Base-by-base conservation (phyloP, 2,113 vertebrate genomes). In the Grammomys dolichurus region DNA sequence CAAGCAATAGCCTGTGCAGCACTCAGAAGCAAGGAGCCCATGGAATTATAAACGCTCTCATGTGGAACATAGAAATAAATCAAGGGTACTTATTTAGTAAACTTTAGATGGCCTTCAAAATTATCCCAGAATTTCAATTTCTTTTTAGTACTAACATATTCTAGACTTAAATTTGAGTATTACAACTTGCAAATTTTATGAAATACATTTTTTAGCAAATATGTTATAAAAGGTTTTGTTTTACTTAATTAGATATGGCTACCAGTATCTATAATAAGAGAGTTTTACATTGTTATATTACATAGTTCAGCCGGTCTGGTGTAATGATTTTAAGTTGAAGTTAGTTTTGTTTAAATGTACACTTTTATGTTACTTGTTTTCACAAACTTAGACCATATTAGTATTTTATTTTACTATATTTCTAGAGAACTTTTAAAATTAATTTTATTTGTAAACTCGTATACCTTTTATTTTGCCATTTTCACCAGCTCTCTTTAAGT, bases 151-250 rank as follows among this genome's bases (percentile, higher is more conserved):
- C 73, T 95, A 85, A 89, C 73, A 80, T n/a, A 93, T 76, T 60
- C 63, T 85, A 78, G 90, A 51, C 51, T 95, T 87, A 95, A 91
- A 93, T 72, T 90, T 94, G 54, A 97, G 14, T 91, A 82, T 70
- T 87, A 76, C 4, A 84, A 43, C 33, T 95, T 87, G 87, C 7
- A 96, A 60, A 93, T 88, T 84, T 78, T 69, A 75, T 94, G 67
- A 94, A 95, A 77, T 89, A 60, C 1, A 77, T 11, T 75, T 93
- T 91, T 91, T 26, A 95, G 43, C 46, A 94, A 43, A 33, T 69
- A 20, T 91, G 9, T 72, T 94, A 43, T 95, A 36, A 67, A 93
- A 89, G 43, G 43, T 58, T 87, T 84, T 90, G 16, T 78, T 77
- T 90, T 95, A 26, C 82, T 94, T 70, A 87, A 63, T 85, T 82